Conservation (phyloP, 2,113 vertebrate species). For the Theropithecus gelada region DNA sequence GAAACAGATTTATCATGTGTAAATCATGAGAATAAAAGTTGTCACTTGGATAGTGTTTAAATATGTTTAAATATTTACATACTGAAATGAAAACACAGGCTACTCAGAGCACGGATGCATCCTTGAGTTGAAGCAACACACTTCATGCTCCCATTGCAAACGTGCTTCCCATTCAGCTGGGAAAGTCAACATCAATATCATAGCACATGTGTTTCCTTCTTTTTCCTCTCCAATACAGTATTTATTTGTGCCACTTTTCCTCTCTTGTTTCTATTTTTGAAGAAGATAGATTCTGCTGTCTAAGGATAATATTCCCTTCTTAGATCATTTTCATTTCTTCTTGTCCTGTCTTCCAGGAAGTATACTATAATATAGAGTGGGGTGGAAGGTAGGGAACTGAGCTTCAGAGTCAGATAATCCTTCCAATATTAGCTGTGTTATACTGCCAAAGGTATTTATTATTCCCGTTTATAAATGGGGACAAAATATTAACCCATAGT, state of each 20-base stretch:
- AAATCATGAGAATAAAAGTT: neutral
- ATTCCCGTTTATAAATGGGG: neutral
- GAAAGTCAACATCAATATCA: neutral
- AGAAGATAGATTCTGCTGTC: neutral
- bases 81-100: neutral
- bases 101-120: fast-evolving
- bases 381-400: neutral
- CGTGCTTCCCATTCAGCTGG: neutral
- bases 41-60: neutral
- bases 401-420: neutral
- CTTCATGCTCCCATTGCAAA: fast-evolving
- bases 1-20: neutral
- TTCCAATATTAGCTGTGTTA: neutral
- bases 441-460: neutral
- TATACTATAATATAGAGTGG: neutral
- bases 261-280: neutral
- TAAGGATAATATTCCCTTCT: neutral
- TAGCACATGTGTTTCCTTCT: neutral
- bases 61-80: neutral
- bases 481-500: neutral
- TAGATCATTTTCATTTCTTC: neutral
- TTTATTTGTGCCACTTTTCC: neutral
- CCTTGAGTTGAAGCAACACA: fast-evolving
- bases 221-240: neutral
- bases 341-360: neutral